phyloP scores from a whole-genome alignment of 2,797 vertebrate genomes.

The Rhinella marina region DNA sequence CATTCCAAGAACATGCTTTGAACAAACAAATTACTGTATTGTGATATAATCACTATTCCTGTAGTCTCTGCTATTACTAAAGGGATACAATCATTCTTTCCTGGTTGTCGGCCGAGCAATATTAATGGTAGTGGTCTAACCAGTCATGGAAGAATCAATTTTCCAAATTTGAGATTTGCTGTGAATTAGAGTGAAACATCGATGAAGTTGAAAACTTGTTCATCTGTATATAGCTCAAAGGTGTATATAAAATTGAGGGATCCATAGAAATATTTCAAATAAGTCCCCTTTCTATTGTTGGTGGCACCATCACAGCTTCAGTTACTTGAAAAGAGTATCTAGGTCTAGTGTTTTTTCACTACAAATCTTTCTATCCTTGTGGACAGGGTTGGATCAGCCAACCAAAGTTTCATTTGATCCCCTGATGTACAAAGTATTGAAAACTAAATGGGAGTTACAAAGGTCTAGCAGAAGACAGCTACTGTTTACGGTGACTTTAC shows the following conservation, averaged over 20 bases:
- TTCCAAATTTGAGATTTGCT: background rate
- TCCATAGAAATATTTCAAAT: background rate
- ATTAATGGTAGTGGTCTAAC: background rate
- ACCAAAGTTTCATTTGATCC: background rate
- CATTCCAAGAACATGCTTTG: conserved; percentile 24
- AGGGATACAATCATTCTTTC: background rate
- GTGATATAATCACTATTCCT: conserved; percentile 16
- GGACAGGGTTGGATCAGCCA: background rate
- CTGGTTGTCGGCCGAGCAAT: background rate
- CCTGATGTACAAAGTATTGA: background rate
- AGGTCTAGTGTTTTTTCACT: background rate
- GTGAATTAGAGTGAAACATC: too few species aligned
- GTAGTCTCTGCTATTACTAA: background rate
- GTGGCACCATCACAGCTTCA: background rate
- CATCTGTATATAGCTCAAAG: background rate
- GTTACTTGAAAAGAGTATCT: background rate
- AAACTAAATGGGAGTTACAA: background rate
- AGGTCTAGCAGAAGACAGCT: background rate
- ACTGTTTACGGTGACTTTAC: background rate
- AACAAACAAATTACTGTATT: conserved; percentile 39
- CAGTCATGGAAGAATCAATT: background rate
- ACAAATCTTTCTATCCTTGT: background rate
- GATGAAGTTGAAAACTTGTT: too few species aligned
- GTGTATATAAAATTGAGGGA: background rate
- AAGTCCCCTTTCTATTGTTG: background rate